Evolutionary conservation across 2,797 vertebrate genomes (phyloP).

Genomic region (Microhierax caerulescens): DNA sequence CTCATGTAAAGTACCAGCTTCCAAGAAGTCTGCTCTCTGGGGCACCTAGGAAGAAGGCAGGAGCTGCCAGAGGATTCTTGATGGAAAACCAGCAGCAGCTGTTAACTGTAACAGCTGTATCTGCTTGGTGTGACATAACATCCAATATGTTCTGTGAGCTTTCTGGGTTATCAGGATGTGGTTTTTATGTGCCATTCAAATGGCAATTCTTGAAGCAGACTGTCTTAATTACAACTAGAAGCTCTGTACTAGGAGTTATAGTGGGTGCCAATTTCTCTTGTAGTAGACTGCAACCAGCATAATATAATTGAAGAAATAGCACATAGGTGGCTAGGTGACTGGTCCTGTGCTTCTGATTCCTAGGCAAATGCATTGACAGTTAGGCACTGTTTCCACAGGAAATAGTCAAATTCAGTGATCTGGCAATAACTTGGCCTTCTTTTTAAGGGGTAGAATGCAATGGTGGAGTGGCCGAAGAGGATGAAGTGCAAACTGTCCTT

Average conservation of each 20-base stretch:
- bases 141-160: not conserved
- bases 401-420: not conserved
- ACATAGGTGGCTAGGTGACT: fast-evolving
- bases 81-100: not conserved
- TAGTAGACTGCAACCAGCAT: not conserved
- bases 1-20: not conserved
- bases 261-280: not conserved
- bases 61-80: not conserved
- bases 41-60: not conserved
- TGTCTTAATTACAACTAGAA: not conserved
- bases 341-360: not conserved
- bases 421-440: not conserved
- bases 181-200: not conserved
- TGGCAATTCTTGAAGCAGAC: not conserved
- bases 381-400: not conserved
- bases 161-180: not conserved
- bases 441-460: slow-evolving; percentile 86
- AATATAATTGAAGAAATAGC: not conserved
- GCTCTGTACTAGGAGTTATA: not conserved
- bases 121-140: not conserved
- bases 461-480: slow-evolving; percentile 86
- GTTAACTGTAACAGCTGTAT: not conserved
- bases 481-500: slow-evolving; percentile 71
- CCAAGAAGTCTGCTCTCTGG: not conserved
- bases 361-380: not conserved